phyloP scores from a whole-genome alignment of 2,113 vertebrate species.

The Willisornis vidua region DNA sequence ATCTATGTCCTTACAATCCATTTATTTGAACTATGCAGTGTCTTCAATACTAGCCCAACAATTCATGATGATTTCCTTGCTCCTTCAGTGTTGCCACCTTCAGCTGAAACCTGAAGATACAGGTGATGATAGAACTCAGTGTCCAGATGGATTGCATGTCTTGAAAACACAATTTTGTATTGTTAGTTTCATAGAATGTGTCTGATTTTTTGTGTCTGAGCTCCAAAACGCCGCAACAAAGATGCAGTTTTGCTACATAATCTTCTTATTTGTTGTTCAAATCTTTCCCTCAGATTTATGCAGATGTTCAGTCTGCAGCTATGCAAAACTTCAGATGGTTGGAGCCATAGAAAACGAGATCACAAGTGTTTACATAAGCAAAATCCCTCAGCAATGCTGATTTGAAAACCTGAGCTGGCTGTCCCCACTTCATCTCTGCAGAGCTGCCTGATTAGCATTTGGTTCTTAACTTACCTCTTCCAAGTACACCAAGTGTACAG shows the following conservation, averaged over 20 bases:
- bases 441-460: constrained; percentile 22
- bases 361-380: constrained; percentile 48
- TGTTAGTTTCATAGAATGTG: constrained; percentile 8
- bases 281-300: constrained; percentile 40
- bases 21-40: neutral
- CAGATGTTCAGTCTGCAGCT: constrained; percentile 59
- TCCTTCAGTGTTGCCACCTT: neutral
- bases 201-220: constrained; percentile 41
- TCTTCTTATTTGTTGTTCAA: constrained; percentile 48
- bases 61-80: neutral
- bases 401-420: constrained; percentile 47
- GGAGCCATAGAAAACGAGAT: constrained; percentile 1
- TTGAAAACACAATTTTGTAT: neutral
- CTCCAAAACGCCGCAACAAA: constrained; percentile 16
- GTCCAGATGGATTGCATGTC: neutral
- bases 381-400: constrained; percentile 24
- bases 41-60: neutral
- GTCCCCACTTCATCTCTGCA: constrained; percentile 29
- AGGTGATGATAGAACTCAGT: neutral
- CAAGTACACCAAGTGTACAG: constrained; percentile 5
- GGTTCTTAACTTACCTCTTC: constrained; percentile 44
- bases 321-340: constrained; percentile 44
- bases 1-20: neutral
- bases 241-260: constrained; percentile 32
- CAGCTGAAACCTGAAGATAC: neutral